Base-by-base conservation (phyloP, 2,113 vertebrate genomes). In the Sprattus sprattus region DNA sequence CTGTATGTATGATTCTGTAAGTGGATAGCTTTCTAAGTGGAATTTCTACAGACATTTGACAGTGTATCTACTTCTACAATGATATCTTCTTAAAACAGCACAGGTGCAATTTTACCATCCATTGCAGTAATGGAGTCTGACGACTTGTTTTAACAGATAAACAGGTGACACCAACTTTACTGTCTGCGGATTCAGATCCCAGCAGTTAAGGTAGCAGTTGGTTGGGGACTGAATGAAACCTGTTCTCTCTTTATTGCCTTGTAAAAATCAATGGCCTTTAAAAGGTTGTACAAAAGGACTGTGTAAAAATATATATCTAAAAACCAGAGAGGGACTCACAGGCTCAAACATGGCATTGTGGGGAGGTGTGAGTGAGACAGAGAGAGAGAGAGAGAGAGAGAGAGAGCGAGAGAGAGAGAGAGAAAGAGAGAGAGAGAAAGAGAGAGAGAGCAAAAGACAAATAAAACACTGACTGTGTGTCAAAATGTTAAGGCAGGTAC, bases 201-300 rank as follows among this genome's bases (percentile, higher is more conserved):
- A 90, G 84, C 47, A 78, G 84, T 11, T 8, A 2, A 32, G 18
- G 49, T 45, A 83, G 54, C 81, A 87, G 88, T 28, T 84, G 83
- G 83, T 46, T 64, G 87, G 88, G 90, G 88, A 85, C 67, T 80
- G 81, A 64, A 47, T 25, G 88, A 83, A 91, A 87, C 82, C 78
- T 50, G 83, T 87, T 88, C 86, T 25, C 15, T 85, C 89, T 93
- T 93, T 92, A 93, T 90, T 87, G 89, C 91, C 91, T 90, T 90
- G 87, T 93, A 91, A 94, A 94, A 93, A 87, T 85, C 90, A 91
- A 84, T 89, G 87, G 86, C 85, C 92, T 92, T 90, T 90, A 91
- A 93, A 93, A 83, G 47, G 86, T 86, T 88, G 81, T 85, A 85
- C 84, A 84, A 89, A 86, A 88, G 85, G 81, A 92, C 85, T 87